Percentiles rank a stretch among this genome's conserved stretches.
These are phyloP conservation scores for Vultur gryphus DNA, from an alignment of 2,797 vertebrate species.

Conservation along the genomic window DNA sequence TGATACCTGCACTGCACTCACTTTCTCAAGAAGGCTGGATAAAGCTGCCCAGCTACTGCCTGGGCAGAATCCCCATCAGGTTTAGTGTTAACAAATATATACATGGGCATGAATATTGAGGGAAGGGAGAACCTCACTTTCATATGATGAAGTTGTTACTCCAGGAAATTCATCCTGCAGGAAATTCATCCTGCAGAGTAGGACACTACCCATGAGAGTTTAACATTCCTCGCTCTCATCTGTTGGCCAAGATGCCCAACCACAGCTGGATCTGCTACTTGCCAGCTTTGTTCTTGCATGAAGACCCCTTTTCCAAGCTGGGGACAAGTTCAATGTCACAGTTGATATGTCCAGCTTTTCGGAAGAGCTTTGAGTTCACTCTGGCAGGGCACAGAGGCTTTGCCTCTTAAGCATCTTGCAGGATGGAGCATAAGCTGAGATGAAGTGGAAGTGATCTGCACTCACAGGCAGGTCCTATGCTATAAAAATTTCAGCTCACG, in stretches of 20 bases:
- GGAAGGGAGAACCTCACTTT: neutral
- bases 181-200: neutral
- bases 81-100: neutral
- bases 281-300: neutral
- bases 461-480: neutral
- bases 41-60: neutral
- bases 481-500: accelerated
- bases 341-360: accelerated
- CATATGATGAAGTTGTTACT: accelerated
- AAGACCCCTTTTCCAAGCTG: neutral
- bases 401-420: neutral
- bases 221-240: neutral
- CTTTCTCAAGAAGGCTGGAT: neutral
- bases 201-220: accelerated
- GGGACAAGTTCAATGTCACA: neutral
- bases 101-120: accelerated
- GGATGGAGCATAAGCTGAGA: neutral
- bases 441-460: neutral
- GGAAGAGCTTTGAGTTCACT: neutral
- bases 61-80: neutral
- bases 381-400: neutral
- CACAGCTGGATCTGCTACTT: neutral
- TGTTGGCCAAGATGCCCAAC: neutral
- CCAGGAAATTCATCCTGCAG: neutral
- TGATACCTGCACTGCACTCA: neutral